Evolutionary conservation across 2,113 vertebrate genomes (phyloP).

Genomic region (Rhea americana): DNA sequence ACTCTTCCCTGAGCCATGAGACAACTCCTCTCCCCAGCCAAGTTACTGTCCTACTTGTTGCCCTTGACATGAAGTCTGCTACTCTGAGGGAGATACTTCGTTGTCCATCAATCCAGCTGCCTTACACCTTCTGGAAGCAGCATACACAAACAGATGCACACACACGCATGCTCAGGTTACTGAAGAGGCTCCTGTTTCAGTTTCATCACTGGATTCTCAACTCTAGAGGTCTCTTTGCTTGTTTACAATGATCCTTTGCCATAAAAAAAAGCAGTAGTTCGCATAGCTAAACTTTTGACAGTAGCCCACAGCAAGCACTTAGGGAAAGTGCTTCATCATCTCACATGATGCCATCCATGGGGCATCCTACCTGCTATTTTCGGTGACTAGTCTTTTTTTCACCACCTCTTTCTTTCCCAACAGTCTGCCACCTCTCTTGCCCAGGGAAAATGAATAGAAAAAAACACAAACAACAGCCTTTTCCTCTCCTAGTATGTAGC

Average conservation of each 20-base stretch:
- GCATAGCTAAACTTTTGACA: background rate
- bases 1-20: background rate
- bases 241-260: background rate
- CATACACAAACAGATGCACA: background rate
- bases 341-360: background rate
- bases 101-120: background rate
- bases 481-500: background rate
- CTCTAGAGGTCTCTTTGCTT: background rate
- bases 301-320: background rate
- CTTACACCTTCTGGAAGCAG: background rate
- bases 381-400: background rate
- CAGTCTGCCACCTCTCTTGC: background rate
- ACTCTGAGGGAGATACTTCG: background rate
- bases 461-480: background rate
- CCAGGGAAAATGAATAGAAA: background rate
- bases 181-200: background rate
- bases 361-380: background rate
- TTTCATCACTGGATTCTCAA: background rate
- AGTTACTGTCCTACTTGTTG: background rate
- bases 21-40: background rate
- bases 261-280: background rate
- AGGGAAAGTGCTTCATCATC: background rate
- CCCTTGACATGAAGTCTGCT: background rate
- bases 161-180: background rate
- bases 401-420: background rate